A percentile compares a stretch with the other conserved stretches of the same genome.
Evolutionary conservation across 2,113 vertebrate genomes (phyloP).

Genomic region (Seriola rivoliana): DNA sequence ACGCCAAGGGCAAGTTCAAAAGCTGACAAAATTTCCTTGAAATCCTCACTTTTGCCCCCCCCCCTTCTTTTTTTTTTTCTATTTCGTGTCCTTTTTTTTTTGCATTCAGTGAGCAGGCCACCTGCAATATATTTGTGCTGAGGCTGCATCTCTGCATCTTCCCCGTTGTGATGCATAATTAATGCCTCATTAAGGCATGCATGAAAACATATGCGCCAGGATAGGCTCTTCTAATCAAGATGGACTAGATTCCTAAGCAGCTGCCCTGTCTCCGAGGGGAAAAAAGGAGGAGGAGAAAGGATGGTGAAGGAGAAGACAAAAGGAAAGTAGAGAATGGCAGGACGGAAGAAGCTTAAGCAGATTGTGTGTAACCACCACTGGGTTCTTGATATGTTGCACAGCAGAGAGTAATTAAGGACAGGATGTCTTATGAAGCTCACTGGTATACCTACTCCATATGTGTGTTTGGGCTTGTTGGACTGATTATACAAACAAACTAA

Average conservation of each 20-base stretch:
- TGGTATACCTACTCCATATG: slow-evolving; percentile 19
- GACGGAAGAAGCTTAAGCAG: slow-evolving; percentile 18
- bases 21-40: slow-evolving; percentile 57
- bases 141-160: slow-evolving; percentile 65
- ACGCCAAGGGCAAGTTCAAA: slow-evolving; percentile 67
- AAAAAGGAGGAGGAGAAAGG: slow-evolving; percentile 25
- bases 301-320: slow-evolving; percentile 19
- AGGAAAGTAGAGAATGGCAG: slow-evolving; percentile 16
- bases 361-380: slow-evolving; percentile 18
- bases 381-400: slow-evolving; percentile 36
- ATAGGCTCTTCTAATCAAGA: slow-evolving; percentile 73
- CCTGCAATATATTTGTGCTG: slow-evolving; percentile 70
- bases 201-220: slow-evolving; percentile 73
- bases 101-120: slow-evolving; percentile 48
- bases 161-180: slow-evolving; percentile 78
- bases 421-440: slow-evolving; percentile 54
- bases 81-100: slow-evolving; percentile 10
- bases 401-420: slow-evolving; percentile 64
- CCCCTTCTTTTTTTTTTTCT: slow-evolving; percentile 10
- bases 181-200: slow-evolving; percentile 81
- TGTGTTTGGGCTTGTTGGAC: slow-evolving; percentile 30
- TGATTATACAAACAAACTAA: slow-evolving; percentile 20
- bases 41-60: slow-evolving; percentile 26
- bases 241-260: slow-evolving; percentile 74
- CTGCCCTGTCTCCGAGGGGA: slow-evolving; percentile 61